Conservation (phyloP, 2,888 invertebrate genomes). For the Macrophya annulata region DNA sequence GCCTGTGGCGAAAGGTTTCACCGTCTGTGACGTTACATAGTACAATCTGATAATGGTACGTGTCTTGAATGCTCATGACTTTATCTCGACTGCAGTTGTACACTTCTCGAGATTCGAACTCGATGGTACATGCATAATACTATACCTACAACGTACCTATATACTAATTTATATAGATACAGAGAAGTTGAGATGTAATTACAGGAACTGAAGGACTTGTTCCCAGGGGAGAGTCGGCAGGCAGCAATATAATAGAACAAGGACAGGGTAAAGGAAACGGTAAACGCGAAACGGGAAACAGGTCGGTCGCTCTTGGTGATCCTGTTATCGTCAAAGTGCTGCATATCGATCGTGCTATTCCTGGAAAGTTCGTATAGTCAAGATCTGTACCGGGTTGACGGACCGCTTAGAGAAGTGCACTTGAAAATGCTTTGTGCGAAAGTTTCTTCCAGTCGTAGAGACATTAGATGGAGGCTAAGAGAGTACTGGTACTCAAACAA, state of each 20-base stretch:
- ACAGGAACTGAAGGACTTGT: not conserved
- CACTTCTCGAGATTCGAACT: slow-evolving; percentile 9
- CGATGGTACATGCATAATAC: not conserved
- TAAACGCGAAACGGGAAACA: not conserved
- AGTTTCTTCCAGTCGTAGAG: not conserved
- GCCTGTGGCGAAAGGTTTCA: not conserved
- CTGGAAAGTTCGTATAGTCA: slow-evolving; percentile 23
- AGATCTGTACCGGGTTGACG: slow-evolving; percentile 37
- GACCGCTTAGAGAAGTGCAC: slow-evolving; percentile 37
- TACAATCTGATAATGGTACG: not conserved
- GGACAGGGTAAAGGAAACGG: slow-evolving; percentile 31
- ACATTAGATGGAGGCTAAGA: not conserved
- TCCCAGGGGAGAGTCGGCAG: not conserved
- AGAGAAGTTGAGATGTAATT: slow-evolving; percentile 24
- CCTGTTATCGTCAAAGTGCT: slow-evolving; percentile 44
- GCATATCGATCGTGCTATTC: slow-evolving; percentile 47
- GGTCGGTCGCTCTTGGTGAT: slow-evolving; percentile 35
- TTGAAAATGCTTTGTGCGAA: slow-evolving; percentile 35
- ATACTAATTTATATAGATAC: not conserved
- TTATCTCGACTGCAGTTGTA: slow-evolving; percentile 8
- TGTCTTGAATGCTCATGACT: not conserved
- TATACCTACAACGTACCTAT: not conserved
- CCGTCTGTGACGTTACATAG: not conserved
- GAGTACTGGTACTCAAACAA: not conserved
- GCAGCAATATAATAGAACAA: slow-evolving; percentile 18